phyloP scores from a whole-genome alignment of 2,888 invertebrate genomes.

The Smittia sp. region DNA sequence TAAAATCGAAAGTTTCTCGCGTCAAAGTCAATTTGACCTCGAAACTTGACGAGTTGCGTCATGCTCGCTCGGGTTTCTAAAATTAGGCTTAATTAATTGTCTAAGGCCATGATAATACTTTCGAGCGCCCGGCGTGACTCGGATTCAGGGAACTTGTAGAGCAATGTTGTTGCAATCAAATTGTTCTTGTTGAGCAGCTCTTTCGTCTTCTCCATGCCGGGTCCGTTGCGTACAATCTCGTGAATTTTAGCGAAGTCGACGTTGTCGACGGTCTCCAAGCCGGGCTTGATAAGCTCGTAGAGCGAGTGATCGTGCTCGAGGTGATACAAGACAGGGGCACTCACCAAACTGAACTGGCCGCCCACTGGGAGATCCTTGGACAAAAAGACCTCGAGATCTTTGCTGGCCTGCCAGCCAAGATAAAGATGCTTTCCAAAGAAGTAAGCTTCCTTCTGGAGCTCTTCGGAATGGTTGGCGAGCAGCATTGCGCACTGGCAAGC shows the following conservation, averaged over 20 bases:
- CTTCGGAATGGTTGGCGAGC: conserved; percentile 76
- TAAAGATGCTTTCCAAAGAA: conserved; percentile 88
- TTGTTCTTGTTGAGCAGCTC: conserved; percentile 73
- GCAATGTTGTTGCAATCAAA: conserved; percentile 68
- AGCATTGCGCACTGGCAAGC: conserved; percentile 84
- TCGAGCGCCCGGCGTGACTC: conserved; percentile 81
- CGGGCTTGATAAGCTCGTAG: conserved; percentile 56
- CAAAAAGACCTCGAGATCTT: conserved; percentile 72
- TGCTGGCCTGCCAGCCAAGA: conserved; percentile 81
- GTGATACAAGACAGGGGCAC: conserved; percentile 81
- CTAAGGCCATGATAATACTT: conserved; percentile 84
- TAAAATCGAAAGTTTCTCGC: no score
- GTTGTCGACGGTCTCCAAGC: conserved; percentile 51
- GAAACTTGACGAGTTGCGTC: neutral
- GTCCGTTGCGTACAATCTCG: conserved; percentile 63
- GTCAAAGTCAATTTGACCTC: neutral
- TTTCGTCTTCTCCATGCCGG: conserved; percentile 71
- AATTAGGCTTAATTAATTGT: conserved; percentile 53
- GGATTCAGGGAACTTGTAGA: conserved; percentile 72
- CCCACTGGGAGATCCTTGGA: conserved; percentile 47
- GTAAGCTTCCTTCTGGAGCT: conserved; percentile 76
- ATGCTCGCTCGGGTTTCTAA: neutral
- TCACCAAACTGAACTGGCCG: conserved; percentile 59
- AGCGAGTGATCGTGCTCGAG: conserved; percentile 69
- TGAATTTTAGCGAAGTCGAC: conserved; percentile 56